Conservation (phyloP, 2,797 vertebrate genomes). For the Tragelaphus eurycerus region DNA sequence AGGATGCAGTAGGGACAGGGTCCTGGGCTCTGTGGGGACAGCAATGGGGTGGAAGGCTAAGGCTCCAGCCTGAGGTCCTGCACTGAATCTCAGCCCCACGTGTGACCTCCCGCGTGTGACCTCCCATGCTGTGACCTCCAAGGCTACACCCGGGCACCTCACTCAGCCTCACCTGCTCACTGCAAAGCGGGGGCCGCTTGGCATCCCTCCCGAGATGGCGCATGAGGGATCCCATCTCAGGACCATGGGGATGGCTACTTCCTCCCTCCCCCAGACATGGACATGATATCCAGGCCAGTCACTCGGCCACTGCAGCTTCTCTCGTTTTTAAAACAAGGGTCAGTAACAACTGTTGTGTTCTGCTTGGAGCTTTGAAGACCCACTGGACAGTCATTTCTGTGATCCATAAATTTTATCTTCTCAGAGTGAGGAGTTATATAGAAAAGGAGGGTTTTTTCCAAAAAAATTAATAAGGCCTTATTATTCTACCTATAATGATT, state of each 20-base stretch:
- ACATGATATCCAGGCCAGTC: not conserved
- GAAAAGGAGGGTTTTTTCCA: not conserved
- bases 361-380: not conserved
- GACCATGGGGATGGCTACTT: rapidly evolving
- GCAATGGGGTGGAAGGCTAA: not conserved
- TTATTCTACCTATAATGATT: not conserved
- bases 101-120: no score
- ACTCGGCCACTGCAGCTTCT: not conserved
- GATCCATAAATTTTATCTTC: not conserved
- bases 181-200: not conserved
- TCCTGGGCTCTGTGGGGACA: not conserved
- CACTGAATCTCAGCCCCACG: not conserved
- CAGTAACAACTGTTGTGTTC: not conserved
- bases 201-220: not conserved
- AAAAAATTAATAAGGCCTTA: not conserved
- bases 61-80: not conserved
- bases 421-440: not conserved
- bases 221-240: not conserved
- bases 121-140: not conserved
- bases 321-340: not conserved
- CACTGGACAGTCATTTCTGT: rapidly evolving
- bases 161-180: not conserved
- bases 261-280: not conserved
- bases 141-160: not conserved
- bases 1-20: not conserved